A percentile compares a stretch with the other conserved stretches of the same genome.
Evolutionary conservation across 2,113 vertebrate genomes (phyloP).

Genomic region (Spermophilus dauricus): DNA sequence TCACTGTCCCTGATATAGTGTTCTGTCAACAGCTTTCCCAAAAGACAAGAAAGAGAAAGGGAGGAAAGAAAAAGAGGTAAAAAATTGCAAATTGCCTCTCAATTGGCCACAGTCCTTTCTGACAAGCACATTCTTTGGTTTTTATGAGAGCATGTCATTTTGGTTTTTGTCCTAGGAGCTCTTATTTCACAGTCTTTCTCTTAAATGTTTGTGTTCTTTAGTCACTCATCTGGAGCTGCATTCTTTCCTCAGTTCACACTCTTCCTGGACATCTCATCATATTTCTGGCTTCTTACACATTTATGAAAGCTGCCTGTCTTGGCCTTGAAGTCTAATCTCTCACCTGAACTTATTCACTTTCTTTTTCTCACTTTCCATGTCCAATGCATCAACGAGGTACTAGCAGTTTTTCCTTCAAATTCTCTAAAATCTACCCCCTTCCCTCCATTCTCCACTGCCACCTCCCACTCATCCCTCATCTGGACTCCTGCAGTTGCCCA

Average conservation of each 20-base stretch:
- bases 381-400: neutral
- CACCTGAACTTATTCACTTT: neutral
- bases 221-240: neutral
- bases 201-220: neutral
- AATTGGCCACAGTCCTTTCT: neutral
- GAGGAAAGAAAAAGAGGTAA: rapidly evolving
- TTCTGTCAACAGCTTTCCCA: neutral
- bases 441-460: neutral
- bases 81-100: too few species aligned
- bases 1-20: neutral
- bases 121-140: neutral
- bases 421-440: neutral
- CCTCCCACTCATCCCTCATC: neutral
- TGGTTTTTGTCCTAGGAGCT: neutral
- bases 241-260: neutral
- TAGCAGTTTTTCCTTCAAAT: neutral
- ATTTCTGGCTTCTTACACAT: neutral
- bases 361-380: neutral
- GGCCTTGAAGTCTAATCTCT: neutral
- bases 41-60: neutral
- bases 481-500: neutral
- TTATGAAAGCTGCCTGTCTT: neutral
- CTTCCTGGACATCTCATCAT: neutral
- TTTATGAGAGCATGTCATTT: neutral
- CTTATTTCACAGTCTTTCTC: neutral